phyloP scores from a whole-genome alignment of 2,113 vertebrate species.

The Pelmatolapia mariae region DNA sequence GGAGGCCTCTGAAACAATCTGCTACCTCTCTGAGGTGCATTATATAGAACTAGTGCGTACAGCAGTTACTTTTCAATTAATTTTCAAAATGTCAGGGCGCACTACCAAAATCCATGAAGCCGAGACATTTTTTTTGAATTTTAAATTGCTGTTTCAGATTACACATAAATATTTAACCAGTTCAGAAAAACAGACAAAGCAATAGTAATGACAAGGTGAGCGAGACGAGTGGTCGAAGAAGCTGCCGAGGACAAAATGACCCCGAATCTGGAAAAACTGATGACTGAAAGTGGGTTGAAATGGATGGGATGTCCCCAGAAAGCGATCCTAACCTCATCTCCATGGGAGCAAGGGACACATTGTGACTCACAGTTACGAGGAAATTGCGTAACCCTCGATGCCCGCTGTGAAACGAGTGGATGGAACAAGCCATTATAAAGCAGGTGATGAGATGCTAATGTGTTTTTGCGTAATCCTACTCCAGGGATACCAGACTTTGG shows the following conservation, averaged over 20 bases:
- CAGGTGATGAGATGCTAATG: conserved; percentile 18
- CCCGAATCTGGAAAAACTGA: not conserved
- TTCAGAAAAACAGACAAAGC: not conserved
- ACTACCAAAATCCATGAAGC: not conserved
- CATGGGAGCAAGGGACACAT: not conserved
- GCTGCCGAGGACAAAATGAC: not conserved
- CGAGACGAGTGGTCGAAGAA: not conserved
- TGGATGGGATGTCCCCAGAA: not conserved
- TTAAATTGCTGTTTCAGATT: not conserved
- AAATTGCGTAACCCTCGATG: not conserved
- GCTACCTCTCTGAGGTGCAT: not conserved
- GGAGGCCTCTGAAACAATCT: not conserved
- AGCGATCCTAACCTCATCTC: not conserved
- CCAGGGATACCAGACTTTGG: not conserved
- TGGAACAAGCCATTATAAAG: conserved; percentile 26
- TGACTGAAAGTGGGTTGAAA: not conserved
- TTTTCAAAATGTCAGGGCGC: not conserved
- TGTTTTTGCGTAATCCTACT: not conserved
- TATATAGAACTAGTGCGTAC: not conserved
- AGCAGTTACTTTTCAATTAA: not conserved
- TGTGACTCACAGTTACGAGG: conserved; percentile 51
- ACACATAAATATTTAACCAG: not conserved
- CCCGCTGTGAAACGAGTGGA: conserved; percentile 5
- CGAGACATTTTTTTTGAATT: not conserved
- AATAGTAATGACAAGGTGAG: not conserved